Conservation (phyloP, 2,113 vertebrate species). For the Hemibagrus wyckioides region DNA sequence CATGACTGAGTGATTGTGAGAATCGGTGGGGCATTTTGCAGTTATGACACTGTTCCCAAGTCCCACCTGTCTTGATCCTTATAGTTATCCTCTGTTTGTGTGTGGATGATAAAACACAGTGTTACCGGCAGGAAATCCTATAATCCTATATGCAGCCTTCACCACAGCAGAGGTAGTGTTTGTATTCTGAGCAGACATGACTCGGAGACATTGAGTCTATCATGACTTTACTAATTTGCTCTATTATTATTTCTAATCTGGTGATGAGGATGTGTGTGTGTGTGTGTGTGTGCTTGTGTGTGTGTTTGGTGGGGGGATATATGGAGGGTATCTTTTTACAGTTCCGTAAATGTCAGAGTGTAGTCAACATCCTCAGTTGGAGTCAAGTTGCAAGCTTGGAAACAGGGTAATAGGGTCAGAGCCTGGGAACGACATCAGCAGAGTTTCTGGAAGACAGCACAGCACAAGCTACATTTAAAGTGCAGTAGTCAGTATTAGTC, state of each 20-base stretch:
- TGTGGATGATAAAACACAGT: slow-evolving; percentile 1
- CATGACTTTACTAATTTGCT: slow-evolving; percentile 12
- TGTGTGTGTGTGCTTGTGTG: neutral
- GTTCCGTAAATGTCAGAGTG: slow-evolving; percentile 64
- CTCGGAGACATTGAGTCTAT: neutral
- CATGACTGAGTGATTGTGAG: neutral
- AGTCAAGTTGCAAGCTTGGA: slow-evolving; percentile 59
- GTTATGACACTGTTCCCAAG: neutral
- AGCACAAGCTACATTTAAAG: neutral
- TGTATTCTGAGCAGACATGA: slow-evolving; percentile 5
- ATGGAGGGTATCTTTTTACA: slow-evolving; percentile 61
- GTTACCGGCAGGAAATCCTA: neutral
- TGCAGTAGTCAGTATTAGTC: neutral
- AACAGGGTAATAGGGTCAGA: slow-evolving; percentile 1
- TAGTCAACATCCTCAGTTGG: slow-evolving; percentile 61
- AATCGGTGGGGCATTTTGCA: neutral
- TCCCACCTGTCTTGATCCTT: neutral
- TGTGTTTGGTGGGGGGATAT: neutral
- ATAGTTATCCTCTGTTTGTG: neutral
- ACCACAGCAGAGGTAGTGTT: neutral
- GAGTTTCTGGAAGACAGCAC: slow-evolving; percentile 59
- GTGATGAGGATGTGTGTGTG: slow-evolving; percentile 8
- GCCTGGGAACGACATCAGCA: slow-evolving; percentile 60
- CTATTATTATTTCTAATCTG: slow-evolving; percentile 59
- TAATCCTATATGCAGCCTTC: neutral